phyloP scores from a whole-genome alignment of 1,140 invertebrate genomes.

The Caerostris extrusa region DNA sequence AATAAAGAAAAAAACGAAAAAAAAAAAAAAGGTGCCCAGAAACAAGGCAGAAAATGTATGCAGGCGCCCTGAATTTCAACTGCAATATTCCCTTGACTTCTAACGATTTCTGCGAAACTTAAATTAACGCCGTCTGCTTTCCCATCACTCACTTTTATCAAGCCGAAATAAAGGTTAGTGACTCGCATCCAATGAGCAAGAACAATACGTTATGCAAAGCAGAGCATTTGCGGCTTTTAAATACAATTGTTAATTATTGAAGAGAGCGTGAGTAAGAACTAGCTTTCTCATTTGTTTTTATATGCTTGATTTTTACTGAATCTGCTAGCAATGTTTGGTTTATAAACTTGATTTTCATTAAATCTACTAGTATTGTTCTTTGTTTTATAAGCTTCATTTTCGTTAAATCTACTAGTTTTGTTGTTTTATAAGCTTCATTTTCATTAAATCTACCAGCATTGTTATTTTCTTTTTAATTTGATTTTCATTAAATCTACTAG shows the following conservation, averaged over 20 bases:
- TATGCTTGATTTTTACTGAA: too few species aligned
- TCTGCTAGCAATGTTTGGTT: too few species aligned
- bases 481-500: too few species aligned
- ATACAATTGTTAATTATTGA: neutral
- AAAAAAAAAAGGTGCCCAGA: neutral
- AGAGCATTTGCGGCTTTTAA: neutral
- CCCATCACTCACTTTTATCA: constrained; percentile 22
- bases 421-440: too few species aligned
- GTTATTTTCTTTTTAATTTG: too few species aligned
- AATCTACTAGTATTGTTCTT: too few species aligned
- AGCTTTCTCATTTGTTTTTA: neutral
- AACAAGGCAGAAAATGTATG: constrained; percentile 34
- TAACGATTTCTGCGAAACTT: constrained; percentile 14
- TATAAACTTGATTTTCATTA: too few species aligned
- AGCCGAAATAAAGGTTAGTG: constrained; percentile 15
- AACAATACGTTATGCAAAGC: constrained; percentile 7
- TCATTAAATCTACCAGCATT: too few species aligned
- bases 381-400: too few species aligned
- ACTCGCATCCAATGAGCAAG: neutral
- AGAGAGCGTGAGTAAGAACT: neutral
- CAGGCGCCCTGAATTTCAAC: constrained; percentile 10
- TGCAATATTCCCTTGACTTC: constrained; percentile 34
- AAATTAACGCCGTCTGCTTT: neutral
- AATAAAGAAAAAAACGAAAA: constrained; percentile 7
- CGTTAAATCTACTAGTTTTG: too few species aligned